phyloP scores from a whole-genome alignment of 2,113 vertebrate species.

The Cynopterus brachyotis region DNA sequence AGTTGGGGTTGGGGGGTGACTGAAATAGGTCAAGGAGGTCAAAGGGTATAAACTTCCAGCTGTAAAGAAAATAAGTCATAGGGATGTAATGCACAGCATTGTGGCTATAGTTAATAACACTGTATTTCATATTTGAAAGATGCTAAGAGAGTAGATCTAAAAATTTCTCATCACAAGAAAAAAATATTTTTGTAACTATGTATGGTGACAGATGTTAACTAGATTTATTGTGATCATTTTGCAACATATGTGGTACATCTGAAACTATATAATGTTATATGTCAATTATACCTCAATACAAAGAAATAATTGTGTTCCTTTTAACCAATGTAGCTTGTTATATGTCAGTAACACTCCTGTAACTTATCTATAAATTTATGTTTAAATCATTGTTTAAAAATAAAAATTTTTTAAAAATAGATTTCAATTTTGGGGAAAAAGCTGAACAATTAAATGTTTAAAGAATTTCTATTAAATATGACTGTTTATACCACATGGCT shows the following conservation, averaged over 20 bases:
- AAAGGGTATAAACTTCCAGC: background rate
- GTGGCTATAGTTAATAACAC: background rate
- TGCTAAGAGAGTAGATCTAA: background rate
- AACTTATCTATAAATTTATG: background rate
- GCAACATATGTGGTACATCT: background rate
- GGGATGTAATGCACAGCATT: background rate
- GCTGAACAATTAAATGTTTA: background rate
- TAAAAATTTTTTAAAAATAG: background rate
- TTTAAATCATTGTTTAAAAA: conserved; percentile 30
- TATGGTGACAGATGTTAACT: background rate
- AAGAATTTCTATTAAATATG: background rate
- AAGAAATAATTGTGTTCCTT: background rate
- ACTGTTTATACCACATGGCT: background rate
- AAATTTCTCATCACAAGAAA: background rate
- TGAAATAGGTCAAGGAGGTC: background rate
- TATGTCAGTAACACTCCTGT: background rate
- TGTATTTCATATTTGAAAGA: background rate
- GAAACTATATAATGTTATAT: background rate
- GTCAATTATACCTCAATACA: background rate
- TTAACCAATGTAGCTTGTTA: background rate
- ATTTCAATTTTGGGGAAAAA: background rate
- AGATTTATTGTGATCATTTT: background rate
- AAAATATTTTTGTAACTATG: background rate
- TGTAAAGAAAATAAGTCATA: background rate
- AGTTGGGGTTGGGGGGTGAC: too few relatives aligned